Base-by-base conservation (phyloP, 2,888 invertebrate genomes). In the Sarcophaga rosellei region DNA sequence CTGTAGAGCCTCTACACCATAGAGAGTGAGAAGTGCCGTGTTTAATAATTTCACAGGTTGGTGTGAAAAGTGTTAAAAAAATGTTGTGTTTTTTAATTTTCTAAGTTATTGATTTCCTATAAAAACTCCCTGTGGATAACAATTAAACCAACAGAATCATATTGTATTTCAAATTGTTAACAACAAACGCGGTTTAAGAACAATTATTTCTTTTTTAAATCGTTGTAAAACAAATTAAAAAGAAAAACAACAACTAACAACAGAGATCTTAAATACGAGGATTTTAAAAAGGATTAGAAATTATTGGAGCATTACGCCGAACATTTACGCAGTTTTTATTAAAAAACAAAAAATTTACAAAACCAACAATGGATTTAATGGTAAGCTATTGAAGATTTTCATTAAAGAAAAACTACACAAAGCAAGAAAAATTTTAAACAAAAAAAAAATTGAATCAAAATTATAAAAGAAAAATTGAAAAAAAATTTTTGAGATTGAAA, bases 41-140 rank as follows among this genome's bases (percentile, higher is more conserved):
- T 45, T 69, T 10, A 68, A 73, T 47, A 15, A 25, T 84, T 84
- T 84, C 79, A 75, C 84, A 84, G 74, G 45, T 79, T 69, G 59
- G 79, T 84, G 84, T 66, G 84, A 84, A 84, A 84, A 35, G 35
- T 35, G 35, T 1, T 35, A 69, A 74, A 44, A 47, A 53, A 53
- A 15, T 3, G 15, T 73, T 82, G 15, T 57, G 20, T 76, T 61
- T 53, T 63, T 59, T 17, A 23, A 63, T 47, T 57, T 70, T 78
- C 20, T 63, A 69, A n/a, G 20, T 75, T 63, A 25, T 44, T 44
- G 23, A 65, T 70, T 83, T 74, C 44, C 44, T 79, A 84, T 84
- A 84, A 79, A 84, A 84, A 63, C 74, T 69, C 44, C 45, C 12
- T 70, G 25, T 57, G n/a, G 57, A 25, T 70, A 17, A 47, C 12